phyloP scores from a whole-genome alignment of 1,140 invertebrate species.

The Glomeris maerens region DNA sequence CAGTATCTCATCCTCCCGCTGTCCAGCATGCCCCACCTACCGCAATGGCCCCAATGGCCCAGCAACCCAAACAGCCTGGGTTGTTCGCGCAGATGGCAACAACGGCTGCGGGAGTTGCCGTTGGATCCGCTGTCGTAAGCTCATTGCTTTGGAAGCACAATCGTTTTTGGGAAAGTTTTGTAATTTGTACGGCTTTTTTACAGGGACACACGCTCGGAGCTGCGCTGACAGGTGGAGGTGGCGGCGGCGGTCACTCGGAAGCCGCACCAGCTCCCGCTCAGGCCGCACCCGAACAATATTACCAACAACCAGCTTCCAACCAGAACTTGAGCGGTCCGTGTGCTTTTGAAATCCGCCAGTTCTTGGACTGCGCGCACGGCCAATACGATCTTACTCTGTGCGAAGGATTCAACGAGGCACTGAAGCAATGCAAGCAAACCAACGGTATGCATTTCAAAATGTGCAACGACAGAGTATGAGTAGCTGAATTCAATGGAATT shows the following conservation, averaged over 20 bases:
- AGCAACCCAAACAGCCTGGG: conserved; percentile 31
- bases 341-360: conserved; percentile 78
- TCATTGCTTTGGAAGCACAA: neutral
- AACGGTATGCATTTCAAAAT: too few relatives aligned
- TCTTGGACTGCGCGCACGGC: conserved; percentile 69
- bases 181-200: conserved; percentile 2
- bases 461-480: too few relatives aligned
- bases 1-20: conserved; percentile 17
- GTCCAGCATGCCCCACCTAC: conserved; percentile 20
- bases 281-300: neutral
- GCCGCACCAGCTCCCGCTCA: conserved; percentile 30
- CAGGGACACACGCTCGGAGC: conserved; percentile 70
- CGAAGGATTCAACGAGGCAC: conserved; percentile 82
- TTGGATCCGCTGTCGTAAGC: conserved; percentile 33
- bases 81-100: conserved; percentile 35
- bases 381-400: conserved; percentile 71
- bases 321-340: conserved; percentile 46
- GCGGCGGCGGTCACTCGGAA: conserved; percentile 52
- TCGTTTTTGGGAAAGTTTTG: neutral
- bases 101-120: conserved; percentile 34
- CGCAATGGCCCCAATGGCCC: conserved; percentile 20
- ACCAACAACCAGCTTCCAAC: conserved; percentile 25
- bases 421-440: conserved; percentile 57
- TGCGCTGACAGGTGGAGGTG: conserved; percentile 60
- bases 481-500: too few relatives aligned